A percentile compares a stretch with the other conserved stretches of the same genome.
These are phyloP conservation scores for Sebastes itinus DNA, from an alignment of 2,797 vertebrate genomes.

Conservation along the genomic window DNA sequence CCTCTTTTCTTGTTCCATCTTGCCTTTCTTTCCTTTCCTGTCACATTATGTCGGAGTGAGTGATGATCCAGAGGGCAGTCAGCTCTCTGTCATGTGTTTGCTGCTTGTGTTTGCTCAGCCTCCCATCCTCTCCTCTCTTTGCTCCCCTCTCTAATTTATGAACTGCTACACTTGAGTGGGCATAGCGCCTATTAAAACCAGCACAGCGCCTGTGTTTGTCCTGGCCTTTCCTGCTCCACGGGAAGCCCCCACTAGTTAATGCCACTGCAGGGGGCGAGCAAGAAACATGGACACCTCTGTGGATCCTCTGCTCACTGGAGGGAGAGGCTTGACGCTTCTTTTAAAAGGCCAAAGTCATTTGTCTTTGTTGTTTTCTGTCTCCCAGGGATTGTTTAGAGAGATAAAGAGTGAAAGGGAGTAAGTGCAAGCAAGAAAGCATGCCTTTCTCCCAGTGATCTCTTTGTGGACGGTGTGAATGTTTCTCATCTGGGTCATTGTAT, in stretches of 20 bases:
- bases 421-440: slow-evolving; percentile 23
- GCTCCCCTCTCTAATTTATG: slow-evolving; percentile 75
- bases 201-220: slow-evolving; percentile 67
- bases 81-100: slow-evolving; percentile 59
- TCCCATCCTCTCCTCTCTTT: slow-evolving; percentile 62
- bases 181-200: slow-evolving; percentile 68
- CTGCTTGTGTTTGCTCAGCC: slow-evolving; percentile 69
- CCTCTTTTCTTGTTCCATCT: slow-evolving; percentile 3
- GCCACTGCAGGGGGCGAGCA: slow-evolving; percentile 63
- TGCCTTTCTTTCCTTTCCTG: slow-evolving; percentile 27
- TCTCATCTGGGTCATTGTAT: slow-evolving; percentile 30
- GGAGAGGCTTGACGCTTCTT: slow-evolving; percentile 62
- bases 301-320: slow-evolving; percentile 55
- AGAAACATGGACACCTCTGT: slow-evolving; percentile 65
- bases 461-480: slow-evolving; percentile 49
- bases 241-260: slow-evolving; percentile 70
- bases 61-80: slow-evolving; percentile 42
- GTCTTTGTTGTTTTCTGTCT: slow-evolving; percentile 70
- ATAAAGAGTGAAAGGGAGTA: slow-evolving; percentile 51
- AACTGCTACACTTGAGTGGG: slow-evolving; percentile 74
- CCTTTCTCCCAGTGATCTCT: slow-evolving; percentile 26
- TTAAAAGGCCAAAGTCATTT: slow-evolving; percentile 76
- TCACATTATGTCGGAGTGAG: slow-evolving; percentile 44
- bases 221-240: slow-evolving; percentile 65
- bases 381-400: slow-evolving; percentile 58